These are phyloP conservation scores for Pampusana beccarii DNA, from an alignment of 2,113 vertebrate genomes.

Conservation along the genomic window DNA sequence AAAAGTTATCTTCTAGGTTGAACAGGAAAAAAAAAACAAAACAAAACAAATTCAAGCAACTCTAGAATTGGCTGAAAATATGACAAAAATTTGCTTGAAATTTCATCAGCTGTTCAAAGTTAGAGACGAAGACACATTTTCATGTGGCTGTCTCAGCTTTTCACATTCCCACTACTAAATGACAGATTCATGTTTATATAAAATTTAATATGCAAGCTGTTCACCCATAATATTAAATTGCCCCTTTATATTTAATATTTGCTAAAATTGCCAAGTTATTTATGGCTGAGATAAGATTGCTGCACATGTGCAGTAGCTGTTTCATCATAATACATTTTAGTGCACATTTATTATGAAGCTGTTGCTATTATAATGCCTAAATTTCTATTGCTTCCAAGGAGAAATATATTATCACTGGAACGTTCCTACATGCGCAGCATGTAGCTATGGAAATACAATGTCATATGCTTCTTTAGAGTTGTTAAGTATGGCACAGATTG, in stretches of 20 bases:
- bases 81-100: not conserved
- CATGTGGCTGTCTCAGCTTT: not conserved
- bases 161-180: conserved; percentile 1
- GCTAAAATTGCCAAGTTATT: conserved; percentile 29
- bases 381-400: conserved; percentile 25
- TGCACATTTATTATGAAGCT: not conserved
- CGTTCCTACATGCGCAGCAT: not conserved
- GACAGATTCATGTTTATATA: conserved; percentile 37
- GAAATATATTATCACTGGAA: conserved; percentile 1
- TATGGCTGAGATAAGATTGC: not conserved
- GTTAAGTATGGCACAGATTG: not conserved
- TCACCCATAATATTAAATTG: conserved; percentile 24
- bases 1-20: not conserved
- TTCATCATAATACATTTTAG: not conserved
- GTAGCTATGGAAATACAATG: conserved; percentile 28
- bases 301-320: conserved; percentile 4
- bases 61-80: not conserved
- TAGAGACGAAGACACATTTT: not conserved
- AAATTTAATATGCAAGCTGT: conserved; percentile 47
- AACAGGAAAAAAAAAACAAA: not conserved
- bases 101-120: not conserved
- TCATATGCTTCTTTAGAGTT: not conserved
- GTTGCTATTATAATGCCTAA: not conserved
- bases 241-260: conserved; percentile 38
- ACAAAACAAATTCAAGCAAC: not conserved